Conservation (phyloP, 2,888 invertebrate genomes). For the Cheilosia pagana region DNA sequence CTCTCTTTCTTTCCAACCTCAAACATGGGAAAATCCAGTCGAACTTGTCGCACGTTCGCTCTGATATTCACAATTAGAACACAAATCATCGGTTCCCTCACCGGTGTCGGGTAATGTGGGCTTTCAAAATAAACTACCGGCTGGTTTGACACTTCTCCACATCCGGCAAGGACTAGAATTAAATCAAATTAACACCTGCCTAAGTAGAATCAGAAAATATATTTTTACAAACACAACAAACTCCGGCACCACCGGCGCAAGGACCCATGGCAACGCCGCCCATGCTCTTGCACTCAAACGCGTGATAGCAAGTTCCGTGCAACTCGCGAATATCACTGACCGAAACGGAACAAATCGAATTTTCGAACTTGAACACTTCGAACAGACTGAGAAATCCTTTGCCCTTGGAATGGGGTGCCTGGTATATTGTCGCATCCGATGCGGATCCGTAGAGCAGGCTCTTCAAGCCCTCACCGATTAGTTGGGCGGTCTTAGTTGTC, state of each 20-base stretch:
- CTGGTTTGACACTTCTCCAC: conserved; percentile 87
- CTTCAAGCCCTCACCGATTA: conserved; percentile 78
- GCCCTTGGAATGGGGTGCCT: conserved; percentile 77
- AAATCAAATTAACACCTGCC: conserved; percentile 34
- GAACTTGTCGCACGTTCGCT: conserved; percentile 87
- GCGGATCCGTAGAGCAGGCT: conserved; percentile 79
- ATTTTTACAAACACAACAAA: conserved; percentile 91
- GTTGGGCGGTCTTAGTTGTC: conserved; percentile 36
- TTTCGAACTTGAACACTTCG: conserved; percentile 88
- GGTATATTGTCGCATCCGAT: conserved; percentile 78
- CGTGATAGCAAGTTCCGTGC: conserved; percentile 89
- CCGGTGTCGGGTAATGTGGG: conserved; percentile 87
- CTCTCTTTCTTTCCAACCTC: conserved; percentile 84
- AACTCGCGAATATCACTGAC: conserved; percentile 84
- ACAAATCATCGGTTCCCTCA: conserved; percentile 86
- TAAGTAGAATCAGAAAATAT: background rate
- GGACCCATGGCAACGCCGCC: conserved; percentile 87
- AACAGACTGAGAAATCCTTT: conserved; percentile 87
- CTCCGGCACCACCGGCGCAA: conserved; percentile 90
- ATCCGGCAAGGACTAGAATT: conserved; percentile 86
- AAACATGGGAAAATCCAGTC: conserved; percentile 88
- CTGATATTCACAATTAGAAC: conserved; percentile 86
- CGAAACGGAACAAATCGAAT: conserved; percentile 85
- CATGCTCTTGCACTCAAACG: conserved; percentile 86
- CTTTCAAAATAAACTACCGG: conserved; percentile 89